These are phyloP conservation scores for Himalopsyche japonica DNA, from an alignment of 2,888 invertebrate genomes.

Conservation along the genomic window DNA sequence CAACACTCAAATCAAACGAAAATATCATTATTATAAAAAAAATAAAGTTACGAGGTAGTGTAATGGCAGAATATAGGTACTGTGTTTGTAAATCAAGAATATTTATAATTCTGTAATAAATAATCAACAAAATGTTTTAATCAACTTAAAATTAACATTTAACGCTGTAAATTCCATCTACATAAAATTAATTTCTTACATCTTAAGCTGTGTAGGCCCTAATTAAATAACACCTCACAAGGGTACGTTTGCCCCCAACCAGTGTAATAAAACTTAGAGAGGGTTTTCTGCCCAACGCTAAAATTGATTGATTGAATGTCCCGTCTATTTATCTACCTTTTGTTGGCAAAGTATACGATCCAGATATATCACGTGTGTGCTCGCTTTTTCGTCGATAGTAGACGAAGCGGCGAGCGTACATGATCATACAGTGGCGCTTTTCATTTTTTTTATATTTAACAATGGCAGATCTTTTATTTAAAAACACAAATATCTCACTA, in stretches of 20 bases:
- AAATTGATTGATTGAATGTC: conserved; percentile 37
- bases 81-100: neutral
- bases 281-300: conserved; percentile 8
- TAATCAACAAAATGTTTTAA: neutral
- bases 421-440: neutral
- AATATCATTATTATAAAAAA: no score
- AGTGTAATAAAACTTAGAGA: neutral
- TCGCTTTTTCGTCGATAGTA: neutral
- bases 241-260: neutral
- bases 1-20: no score
- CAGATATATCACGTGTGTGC: conserved; percentile 21
- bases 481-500: no score
- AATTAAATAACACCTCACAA: neutral
- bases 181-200: neutral
- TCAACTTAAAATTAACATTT: neutral
- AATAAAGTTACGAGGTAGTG: no score
- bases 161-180: neutral
- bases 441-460: no score
- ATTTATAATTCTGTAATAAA: neutral
- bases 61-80: no score
- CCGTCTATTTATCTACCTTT: conserved; percentile 35
- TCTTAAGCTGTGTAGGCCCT: neutral
- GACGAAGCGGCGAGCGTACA: neutral
- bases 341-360: conserved; percentile 23
- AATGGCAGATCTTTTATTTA: no score